Base-by-base conservation (phyloP, 2,888 invertebrate species). In the Brassicogethes aeneus region DNA sequence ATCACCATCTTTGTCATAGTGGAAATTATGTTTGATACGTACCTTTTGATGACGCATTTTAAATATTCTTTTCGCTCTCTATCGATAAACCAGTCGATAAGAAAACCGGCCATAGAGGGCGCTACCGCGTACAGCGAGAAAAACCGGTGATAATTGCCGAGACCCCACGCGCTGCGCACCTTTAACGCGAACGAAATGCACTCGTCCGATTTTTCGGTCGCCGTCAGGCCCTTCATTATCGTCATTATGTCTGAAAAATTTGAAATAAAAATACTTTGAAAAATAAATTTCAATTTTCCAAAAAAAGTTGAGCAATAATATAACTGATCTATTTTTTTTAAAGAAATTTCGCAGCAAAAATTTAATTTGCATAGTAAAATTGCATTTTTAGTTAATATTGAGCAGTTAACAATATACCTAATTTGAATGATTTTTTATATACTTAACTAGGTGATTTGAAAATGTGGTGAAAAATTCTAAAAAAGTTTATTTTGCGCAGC, bases 61-160 rank as follows among this genome's bases (percentile, higher is more conserved):
- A 97, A 76, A 60, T 94, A 96, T 57, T 75, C 73, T 71, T 90
- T 94, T 62, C 99, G 77, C 69, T 96, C 95, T 61, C 97, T 78
- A 52, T 93, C 89, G 64, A 93, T 80, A 77, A 97, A 97, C 93
- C 96, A 94, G 72, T 97, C 96, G 74, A 99, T 88, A 53, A 99
- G 78, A 71, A 90, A 94, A 42, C 90, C 90, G 34, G 92, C 86
- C 97, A 99, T 97, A 62, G 87, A 77, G 14, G 97, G 97, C 31
- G 97, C 87, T 45, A 73, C 70, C 61, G 79, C 79, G 70, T 96
- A 97, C 45, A 99, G 73, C 59, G 83, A 76, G 76, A 99, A 97
- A 70, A 99, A 88, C 66, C 80, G 83, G 66, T 89, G 86, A 70
- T 89, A 89, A 72, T 97, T 95, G 56, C 86, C 85, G 56, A 89